phyloP scores from a whole-genome alignment of 2,888 invertebrate genomes.

The Monochamus alternatus region DNA sequence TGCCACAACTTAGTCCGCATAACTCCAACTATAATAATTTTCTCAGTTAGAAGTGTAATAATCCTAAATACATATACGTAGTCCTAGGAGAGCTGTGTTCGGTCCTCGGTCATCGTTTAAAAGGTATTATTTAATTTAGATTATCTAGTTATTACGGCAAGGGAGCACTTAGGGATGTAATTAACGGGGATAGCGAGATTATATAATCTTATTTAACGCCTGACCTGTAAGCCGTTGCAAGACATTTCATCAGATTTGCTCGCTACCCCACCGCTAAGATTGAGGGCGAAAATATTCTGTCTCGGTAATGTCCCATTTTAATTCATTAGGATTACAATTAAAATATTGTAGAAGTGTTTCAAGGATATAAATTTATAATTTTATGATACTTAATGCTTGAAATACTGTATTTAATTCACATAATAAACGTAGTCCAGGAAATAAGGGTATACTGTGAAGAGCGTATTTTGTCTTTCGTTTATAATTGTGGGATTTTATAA shows the following conservation, averaged over 20 bases:
- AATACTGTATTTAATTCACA: no score
- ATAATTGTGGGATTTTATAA: no score
- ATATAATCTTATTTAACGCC: constrained; percentile 67
- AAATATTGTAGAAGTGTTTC: background rate
- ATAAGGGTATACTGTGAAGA: no score
- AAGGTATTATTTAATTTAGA: constrained; percentile 68
- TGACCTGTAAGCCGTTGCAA: constrained; percentile 65
- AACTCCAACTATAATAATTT: constrained; percentile 42
- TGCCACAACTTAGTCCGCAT: constrained; percentile 38
- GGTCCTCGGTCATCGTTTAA: constrained; percentile 58
- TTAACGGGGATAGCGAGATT: constrained; percentile 67
- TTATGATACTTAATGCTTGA: no score
- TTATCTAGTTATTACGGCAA: constrained; percentile 61
- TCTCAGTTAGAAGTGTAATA: constrained; percentile 52
- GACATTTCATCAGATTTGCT: constrained; percentile 61
- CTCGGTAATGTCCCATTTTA: background rate
- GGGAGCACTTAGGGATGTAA: constrained; percentile 63
- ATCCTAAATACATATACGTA: constrained; percentile 47
- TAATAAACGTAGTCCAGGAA: no score
- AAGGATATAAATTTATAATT: no score
- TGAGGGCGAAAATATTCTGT: constrained; percentile 38
- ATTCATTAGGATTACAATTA: background rate
- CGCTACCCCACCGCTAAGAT: constrained; percentile 47
- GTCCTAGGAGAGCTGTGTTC: constrained; percentile 44
- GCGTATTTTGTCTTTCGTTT: no score